phyloP scores from a whole-genome alignment of 2,888 invertebrate species.

The Drosophila subquinaria region DNA sequence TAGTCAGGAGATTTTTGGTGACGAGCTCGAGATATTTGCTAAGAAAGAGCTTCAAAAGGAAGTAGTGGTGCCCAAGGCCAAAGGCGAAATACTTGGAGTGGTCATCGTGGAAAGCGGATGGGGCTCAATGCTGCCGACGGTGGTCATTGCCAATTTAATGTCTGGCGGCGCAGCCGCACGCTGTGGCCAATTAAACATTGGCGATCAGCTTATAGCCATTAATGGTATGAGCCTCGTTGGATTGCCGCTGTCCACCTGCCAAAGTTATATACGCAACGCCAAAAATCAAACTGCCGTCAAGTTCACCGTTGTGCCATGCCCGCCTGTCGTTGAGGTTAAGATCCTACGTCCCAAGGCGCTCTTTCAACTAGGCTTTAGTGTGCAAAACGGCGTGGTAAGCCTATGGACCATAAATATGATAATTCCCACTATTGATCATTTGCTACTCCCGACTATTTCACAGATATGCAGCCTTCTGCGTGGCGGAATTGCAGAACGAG shows the following conservation, averaged over 20 bases:
- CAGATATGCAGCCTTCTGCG: constrained; percentile 98
- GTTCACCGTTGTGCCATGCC: constrained; percentile 99
- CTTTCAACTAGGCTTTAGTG: constrained; percentile 99
- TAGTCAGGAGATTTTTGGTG: constrained; percentile 99
- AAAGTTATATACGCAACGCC: constrained; percentile 99
- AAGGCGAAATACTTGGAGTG: constrained; percentile 98
- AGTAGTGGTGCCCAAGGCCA: constrained; percentile 99
- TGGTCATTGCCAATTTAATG: constrained; percentile 99
- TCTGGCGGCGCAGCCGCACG: constrained; percentile 98
- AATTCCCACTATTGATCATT: background rate
- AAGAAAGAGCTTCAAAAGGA: constrained; percentile 99
- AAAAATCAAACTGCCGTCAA: constrained; percentile 99
- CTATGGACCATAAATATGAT: background rate
- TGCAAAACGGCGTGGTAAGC: constrained; percentile 99
- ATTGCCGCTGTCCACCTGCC: constrained; percentile 98
- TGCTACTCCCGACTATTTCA: background rate
- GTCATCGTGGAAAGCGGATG: constrained; percentile 99
- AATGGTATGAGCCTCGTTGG: constrained; percentile 99
- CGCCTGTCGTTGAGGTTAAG: constrained; percentile 99
- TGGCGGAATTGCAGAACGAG: constrained; percentile 99
- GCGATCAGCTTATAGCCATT: constrained; percentile 99
- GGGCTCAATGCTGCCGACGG: constrained; percentile 99
- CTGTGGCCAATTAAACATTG: constrained; percentile 99
- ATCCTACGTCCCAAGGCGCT: constrained; percentile 99
- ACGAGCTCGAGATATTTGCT: constrained; percentile 99